phyloP scores from a whole-genome alignment of 1,140 invertebrate genomes.

The Tetramorium alpestre region DNA sequence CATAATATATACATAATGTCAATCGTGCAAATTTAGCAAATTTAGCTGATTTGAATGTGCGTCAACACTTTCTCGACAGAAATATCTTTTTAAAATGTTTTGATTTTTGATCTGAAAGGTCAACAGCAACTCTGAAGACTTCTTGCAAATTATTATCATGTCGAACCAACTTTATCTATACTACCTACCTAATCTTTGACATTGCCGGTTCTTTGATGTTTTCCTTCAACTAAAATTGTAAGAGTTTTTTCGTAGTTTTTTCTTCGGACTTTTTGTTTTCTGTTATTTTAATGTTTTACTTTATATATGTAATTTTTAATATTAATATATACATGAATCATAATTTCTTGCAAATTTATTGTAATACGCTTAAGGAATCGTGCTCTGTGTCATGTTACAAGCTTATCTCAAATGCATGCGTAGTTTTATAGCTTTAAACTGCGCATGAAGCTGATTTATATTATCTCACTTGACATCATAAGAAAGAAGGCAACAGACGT shows the following conservation, averaged over 20 bases:
- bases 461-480: neutral
- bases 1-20: neutral
- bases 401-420: slow-evolving; percentile 57
- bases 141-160: neutral
- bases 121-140: neutral
- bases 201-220: neutral
- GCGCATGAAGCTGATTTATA: neutral
- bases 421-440: slow-evolving; percentile 49
- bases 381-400: neutral
- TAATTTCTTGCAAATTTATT: neutral
- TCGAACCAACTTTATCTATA: neutral
- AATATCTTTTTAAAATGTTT: neutral
- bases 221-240: neutral
- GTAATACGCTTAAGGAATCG: neutral
- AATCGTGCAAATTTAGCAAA: neutral
- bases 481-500: neutral
- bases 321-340: neutral
- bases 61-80: neutral
- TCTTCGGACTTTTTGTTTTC: neutral
- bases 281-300: neutral
- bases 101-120: neutral
- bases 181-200: neutral
- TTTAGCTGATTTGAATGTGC: neutral
- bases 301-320: neutral
- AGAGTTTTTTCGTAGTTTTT: neutral